A percentile compares a stretch with the other conserved stretches of the same genome.
These are phyloP conservation scores for Zoanthus sansibaricus DNA, from an alignment of 92 coral and sea anemone species.

Conservation along the genomic window DNA sequence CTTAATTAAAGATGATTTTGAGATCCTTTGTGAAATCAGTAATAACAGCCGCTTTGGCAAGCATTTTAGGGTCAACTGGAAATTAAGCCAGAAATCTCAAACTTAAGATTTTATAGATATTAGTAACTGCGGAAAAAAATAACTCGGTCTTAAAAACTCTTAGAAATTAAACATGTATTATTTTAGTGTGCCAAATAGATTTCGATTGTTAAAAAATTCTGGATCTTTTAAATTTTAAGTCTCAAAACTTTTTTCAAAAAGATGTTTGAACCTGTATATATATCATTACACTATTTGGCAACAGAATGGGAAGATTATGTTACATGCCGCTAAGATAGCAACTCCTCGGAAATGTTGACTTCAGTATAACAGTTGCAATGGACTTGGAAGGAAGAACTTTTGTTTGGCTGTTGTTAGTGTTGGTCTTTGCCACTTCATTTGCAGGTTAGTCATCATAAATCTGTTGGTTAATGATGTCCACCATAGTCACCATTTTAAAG, in stretches of 20 bases:
- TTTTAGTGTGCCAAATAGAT: no score
- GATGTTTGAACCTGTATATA: not conserved
- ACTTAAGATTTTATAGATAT: no score
- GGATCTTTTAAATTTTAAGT: not conserved
- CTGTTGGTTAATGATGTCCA: not conserved
- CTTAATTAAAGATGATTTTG: no score
- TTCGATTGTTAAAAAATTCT: not conserved
- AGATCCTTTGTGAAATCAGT: no score
- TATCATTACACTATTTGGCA: not conserved
- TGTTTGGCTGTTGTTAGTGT: not conserved
- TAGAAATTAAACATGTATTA: no score
- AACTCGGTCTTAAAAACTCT: no score
- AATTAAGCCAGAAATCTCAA: no score
- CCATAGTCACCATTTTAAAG: no score
- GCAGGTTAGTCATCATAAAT: conserved; percentile 25
- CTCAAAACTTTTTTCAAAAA: not conserved
- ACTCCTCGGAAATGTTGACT: not conserved
- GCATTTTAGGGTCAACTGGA: no score
- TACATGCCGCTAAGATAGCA: not conserved
- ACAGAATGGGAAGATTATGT: conserved; percentile 23
- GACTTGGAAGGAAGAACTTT: not conserved
- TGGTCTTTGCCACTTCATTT: not conserved
- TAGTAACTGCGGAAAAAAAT: no score
- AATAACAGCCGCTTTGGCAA: no score
- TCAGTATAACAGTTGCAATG: not conserved